Conservation (phyloP, 2,888 invertebrate species). For the Xanthia togata region DNA sequence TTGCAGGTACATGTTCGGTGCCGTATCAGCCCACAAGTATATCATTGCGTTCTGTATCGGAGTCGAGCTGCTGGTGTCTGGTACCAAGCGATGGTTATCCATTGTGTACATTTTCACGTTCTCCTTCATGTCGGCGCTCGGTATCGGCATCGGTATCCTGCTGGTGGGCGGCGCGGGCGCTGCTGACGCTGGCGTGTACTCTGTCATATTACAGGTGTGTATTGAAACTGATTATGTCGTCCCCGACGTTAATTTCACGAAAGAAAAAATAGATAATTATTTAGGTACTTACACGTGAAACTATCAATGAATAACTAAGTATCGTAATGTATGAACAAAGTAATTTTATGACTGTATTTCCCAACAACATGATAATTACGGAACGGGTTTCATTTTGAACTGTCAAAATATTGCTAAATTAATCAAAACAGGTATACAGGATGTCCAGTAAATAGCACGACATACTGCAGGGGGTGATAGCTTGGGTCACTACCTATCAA, state of each 20-base stretch:
- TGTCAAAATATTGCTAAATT: too few species aligned
- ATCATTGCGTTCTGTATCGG: slow-evolving; percentile 97
- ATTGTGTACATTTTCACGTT: slow-evolving; percentile 94
- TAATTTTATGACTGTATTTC: too few species aligned
- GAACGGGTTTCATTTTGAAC: too few species aligned
- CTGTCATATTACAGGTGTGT: slow-evolving; percentile 93
- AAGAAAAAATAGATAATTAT: too few species aligned
- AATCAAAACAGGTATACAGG: too few species aligned
- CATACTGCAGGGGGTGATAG: too few species aligned
- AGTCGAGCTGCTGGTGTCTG: slow-evolving; percentile 94
- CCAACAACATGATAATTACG: too few species aligned
- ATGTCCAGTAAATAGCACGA: too few species aligned
- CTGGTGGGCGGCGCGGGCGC: slow-evolving; percentile 91
- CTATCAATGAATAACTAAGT: too few species aligned
- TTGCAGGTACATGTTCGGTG: slow-evolving; percentile 94
- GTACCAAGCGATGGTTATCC: slow-evolving; percentile 91
- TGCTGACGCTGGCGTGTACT: slow-evolving; percentile 91
- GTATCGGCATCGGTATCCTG: slow-evolving; percentile 94
- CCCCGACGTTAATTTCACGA: neutral
- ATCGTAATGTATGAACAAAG: too few species aligned
- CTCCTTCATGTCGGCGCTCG: slow-evolving; percentile 95
- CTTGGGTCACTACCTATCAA: too few species aligned
- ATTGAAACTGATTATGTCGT: neutral
- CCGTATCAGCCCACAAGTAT: slow-evolving; percentile 96
- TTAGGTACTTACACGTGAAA: too few species aligned